Evolutionary conservation across 37 sponge, comb jelly and placozoan species (phyloP).

Genomic region (Tethya wilhelma): DNA sequence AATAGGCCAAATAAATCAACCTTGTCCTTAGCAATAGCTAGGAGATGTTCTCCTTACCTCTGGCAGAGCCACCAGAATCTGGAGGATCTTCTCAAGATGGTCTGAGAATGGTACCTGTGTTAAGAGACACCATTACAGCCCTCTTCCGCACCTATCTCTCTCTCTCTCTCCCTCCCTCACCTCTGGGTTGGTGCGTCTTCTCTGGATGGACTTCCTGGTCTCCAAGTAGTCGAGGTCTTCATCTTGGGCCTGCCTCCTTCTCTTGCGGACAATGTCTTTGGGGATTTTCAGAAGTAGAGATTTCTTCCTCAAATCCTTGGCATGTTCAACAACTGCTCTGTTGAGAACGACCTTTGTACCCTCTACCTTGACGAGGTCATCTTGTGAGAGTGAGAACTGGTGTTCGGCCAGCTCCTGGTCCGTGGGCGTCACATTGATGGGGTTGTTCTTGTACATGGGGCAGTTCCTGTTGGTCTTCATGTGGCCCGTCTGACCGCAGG

Average conservation of each 20-base stretch:
- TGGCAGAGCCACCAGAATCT: slow-evolving; percentile 61
- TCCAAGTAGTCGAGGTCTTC: slow-evolving; percentile 90
- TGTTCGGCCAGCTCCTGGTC: slow-evolving; percentile 76
- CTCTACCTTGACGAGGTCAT: slow-evolving; percentile 92
- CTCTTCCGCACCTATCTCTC: neutral
- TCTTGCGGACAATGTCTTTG: slow-evolving; percentile 49
- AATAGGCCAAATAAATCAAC: neutral
- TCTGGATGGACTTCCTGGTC: slow-evolving; percentile 66
- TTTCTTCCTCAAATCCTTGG: slow-evolving; percentile 70
- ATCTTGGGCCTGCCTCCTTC: slow-evolving; percentile 44
- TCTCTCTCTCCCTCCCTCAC: slow-evolving; percentile 44
- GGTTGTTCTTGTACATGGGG: slow-evolving; percentile 86
- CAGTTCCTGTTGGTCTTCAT: slow-evolving; percentile 99
- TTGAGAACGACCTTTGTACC: slow-evolving; percentile 88
- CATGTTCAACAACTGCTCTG: slow-evolving; percentile 61
- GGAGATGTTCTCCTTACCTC: slow-evolving; percentile 47
- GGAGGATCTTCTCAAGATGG: slow-evolving; percentile 70
- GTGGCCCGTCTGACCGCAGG: slow-evolving; percentile 97
- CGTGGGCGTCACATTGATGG: slow-evolving; percentile 64
- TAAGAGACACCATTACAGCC: neutral
- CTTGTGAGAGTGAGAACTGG: slow-evolving; percentile 57
- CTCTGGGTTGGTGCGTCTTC: slow-evolving; percentile 78
- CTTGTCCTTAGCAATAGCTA: neutral
- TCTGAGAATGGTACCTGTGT: slow-evolving; percentile 68
- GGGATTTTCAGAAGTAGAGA: slow-evolving; percentile 84